Conservation (phyloP, 2,888 invertebrate genomes). For the Gastracanthus pulcherrimus region DNA sequence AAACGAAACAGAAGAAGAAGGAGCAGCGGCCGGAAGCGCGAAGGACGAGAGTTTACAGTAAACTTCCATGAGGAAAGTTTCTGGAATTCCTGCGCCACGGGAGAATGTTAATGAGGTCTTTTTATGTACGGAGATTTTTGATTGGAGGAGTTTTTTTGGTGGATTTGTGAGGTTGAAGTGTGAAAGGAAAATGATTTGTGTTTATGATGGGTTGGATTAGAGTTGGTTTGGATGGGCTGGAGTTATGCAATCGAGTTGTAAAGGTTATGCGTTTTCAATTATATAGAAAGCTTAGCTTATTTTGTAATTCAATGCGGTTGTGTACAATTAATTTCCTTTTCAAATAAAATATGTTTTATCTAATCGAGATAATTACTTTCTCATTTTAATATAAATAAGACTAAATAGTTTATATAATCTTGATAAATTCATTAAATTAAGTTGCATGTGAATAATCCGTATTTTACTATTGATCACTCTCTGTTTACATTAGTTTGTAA, state of each 20-base stretch:
- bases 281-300: neutral
- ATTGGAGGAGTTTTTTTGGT: neutral
- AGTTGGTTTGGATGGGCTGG: no score
- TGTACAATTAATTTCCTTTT: neutral
- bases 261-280: neutral
- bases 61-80: neutral
- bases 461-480: no score
- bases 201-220: no score
- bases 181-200: neutral
- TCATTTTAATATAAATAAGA: no score
- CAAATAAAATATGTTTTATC: no score
- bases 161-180: neutral
- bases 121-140: neutral
- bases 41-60: neutral
- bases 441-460: no score
- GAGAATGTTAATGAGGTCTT: neutral
- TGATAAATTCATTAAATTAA: no score
- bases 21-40: neutral
- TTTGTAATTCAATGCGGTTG: neutral
- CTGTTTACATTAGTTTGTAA: no score
- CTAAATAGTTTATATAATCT: no score
- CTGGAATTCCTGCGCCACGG: neutral
- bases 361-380: no score
- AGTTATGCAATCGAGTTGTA: neutral
- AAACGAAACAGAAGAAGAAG: neutral